These are phyloP conservation scores for Rhamnusium bicolor DNA, from an alignment of 2,888 invertebrate species.

Conservation along the genomic window DNA sequence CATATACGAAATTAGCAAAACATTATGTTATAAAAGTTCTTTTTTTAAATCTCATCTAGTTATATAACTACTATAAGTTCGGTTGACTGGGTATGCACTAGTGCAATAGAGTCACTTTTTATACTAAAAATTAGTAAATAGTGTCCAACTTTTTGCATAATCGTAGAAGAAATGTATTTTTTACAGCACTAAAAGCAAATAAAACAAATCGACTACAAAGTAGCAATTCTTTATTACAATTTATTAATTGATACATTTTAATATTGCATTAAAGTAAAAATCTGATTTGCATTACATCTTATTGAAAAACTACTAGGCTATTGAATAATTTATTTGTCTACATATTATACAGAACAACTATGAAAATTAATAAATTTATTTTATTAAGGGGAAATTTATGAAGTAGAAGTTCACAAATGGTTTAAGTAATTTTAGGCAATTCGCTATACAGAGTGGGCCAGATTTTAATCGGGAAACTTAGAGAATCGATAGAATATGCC, in stretches of 20 bases:
- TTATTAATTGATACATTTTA: conserved; percentile 32
- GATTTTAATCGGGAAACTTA: too few species aligned
- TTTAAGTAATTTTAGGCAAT: conserved; percentile 18
- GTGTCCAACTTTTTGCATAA: too few species aligned
- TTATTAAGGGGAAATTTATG: conserved; percentile 4
- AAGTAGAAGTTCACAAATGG: conserved; percentile 3
- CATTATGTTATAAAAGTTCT: too few species aligned
- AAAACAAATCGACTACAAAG: conserved; percentile 21
- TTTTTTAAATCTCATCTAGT: too few species aligned
- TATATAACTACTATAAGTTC: too few species aligned
- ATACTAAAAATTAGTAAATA: too few species aligned
- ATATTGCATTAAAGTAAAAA: conserved; percentile 37
- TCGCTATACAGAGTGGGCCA: too few species aligned
- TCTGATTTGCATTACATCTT: conserved; percentile 26
- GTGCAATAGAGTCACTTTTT: too few species aligned
- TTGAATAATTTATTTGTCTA: conserved; percentile 21
- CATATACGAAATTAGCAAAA: too few species aligned
- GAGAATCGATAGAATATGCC: too few species aligned
- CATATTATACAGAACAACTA: conserved; percentile 13
- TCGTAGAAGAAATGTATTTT: too few species aligned
- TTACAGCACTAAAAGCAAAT: neutral
- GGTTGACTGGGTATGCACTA: too few species aligned
- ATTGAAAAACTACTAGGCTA: conserved; percentile 31
- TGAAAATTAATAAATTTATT: conserved; percentile 3
- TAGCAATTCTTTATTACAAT: conserved; percentile 38